Conservation (phyloP, 2,888 invertebrate genomes). For the Colostygia pectinataria region DNA sequence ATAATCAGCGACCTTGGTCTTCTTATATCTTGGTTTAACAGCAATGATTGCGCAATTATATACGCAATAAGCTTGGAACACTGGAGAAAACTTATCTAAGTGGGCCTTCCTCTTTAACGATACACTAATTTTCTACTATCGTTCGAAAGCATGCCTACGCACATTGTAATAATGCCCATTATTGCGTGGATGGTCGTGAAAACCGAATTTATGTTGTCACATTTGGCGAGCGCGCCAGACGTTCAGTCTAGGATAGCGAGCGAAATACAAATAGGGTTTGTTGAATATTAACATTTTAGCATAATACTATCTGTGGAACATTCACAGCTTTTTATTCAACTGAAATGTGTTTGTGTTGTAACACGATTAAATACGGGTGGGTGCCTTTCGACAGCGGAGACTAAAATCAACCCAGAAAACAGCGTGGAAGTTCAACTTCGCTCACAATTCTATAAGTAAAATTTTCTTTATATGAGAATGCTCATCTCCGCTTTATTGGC, state of each 20-base stretch:
- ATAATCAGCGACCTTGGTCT: too few species aligned
- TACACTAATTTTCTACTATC: conserved; percentile 5
- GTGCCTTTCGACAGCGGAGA: too few species aligned
- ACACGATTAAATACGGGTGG: too few species aligned
- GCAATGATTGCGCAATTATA: not conserved
- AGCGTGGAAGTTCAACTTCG: too few species aligned
- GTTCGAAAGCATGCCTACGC: conserved; percentile 13
- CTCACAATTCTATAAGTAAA: too few species aligned
- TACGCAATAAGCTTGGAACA: not conserved
- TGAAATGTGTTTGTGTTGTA: too few species aligned
- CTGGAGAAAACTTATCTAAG: not conserved
- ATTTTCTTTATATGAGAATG: too few species aligned
- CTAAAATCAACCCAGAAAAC: too few species aligned
- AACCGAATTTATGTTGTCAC: conserved; percentile 22
- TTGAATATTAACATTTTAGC: conserved; percentile 2
- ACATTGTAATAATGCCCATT: conserved; percentile 15
- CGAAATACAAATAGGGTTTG: conserved; percentile 13
- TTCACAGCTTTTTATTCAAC: too few species aligned
- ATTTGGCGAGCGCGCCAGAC: conserved; percentile 31
- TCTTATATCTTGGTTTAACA: too few species aligned
- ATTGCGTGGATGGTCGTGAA: conserved; percentile 19
- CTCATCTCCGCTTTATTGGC: too few species aligned
- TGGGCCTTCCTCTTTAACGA: conserved; percentile 11
- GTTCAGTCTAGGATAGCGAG: conserved; percentile 18
- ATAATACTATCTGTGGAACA: not conserved